Base-by-base conservation (phyloP, 2,888 invertebrate genomes). In the Lymantria dispar region DNA sequence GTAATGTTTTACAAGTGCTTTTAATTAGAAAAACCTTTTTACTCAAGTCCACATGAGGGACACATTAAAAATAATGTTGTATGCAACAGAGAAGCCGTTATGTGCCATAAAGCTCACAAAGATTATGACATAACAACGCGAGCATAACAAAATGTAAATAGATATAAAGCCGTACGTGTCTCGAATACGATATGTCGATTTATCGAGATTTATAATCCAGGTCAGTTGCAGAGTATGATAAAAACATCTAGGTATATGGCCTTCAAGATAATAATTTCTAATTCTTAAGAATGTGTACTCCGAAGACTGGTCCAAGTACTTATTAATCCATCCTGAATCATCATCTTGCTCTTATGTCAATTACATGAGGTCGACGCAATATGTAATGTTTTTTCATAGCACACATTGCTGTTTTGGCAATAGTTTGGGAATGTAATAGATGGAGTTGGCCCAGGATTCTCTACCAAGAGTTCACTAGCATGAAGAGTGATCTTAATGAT, bases 161-260 rank as follows among this genome's bases (percentile, higher is more conserved):
- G 68, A 73, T 58, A 60, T 64, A 71, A 59, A 60, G 54, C 52
- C 62, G 76, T 71, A 75, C 83, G 84, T 84, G 83, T 74, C 72
- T 62, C 58, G 78, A 78, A 80, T 81, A 74, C 77, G 73, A 65
- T 68, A 65, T 67, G 62, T 57, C 69, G 76, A 70, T 78, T 82
- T 80, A 80, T 68, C 57, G 59, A 70, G 71, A 75, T 74, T 76
- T 75, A 76, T 74, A 78, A 75, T 73, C 63, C 68, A 68, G 65
- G 70, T 70, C 64, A 70, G 66, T 52, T 15, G 57, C 55, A 61
- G 63, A 10, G 33, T 33, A 7, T 33, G 33, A 33, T 8, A 10
- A 7, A 33, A 33, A 33, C 22, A 22, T 22, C 22, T 22, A n/a
- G n/a, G n/a, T n/a, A 22, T 22, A 22, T 22, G 22, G 2, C 22